These are phyloP conservation scores for Octopus bimaculoides DNA, from an alignment of 1,140 invertebrate species.

Conservation along the genomic window DNA sequence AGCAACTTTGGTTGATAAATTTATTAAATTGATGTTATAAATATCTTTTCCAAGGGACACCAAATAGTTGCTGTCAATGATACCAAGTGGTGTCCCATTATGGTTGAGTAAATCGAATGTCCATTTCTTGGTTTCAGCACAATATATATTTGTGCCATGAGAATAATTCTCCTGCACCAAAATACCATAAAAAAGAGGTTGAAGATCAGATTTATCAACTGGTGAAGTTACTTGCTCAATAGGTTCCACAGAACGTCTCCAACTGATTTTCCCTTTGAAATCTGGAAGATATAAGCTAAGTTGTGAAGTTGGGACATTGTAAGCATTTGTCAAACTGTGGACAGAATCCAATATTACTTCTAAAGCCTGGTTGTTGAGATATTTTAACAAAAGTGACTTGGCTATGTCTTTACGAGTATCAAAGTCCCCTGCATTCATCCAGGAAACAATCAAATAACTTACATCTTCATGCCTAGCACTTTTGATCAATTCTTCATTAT, in stretches of 20 bases:
- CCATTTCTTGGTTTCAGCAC: constrained; percentile 1
- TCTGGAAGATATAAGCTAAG: not conserved
- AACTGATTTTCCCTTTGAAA: not conserved
- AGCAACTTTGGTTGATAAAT: not conserved
- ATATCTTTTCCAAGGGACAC: not conserved
- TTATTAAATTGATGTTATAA: not conserved
- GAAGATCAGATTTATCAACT: not conserved
- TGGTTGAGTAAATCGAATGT: not conserved
- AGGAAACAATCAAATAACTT: not conserved
- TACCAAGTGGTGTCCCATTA: not conserved
- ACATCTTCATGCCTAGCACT: not conserved
- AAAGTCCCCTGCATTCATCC: not conserved
- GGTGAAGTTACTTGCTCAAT: not conserved
- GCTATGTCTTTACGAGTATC: not conserved
- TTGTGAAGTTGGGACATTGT: not conserved
- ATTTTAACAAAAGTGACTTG: not conserved
- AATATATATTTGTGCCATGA: not conserved
- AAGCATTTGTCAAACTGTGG: not conserved
- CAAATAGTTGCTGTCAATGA: not conserved
- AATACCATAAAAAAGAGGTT: not conserved
- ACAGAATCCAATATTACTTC: not conserved
- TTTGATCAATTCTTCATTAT: not conserved
- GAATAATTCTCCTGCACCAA: not conserved
- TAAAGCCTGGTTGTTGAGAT: not conserved
- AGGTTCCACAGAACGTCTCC: not conserved